phyloP scores from a whole-genome alignment of 2,113 vertebrate species.

The Chamaea fasciata region DNA sequence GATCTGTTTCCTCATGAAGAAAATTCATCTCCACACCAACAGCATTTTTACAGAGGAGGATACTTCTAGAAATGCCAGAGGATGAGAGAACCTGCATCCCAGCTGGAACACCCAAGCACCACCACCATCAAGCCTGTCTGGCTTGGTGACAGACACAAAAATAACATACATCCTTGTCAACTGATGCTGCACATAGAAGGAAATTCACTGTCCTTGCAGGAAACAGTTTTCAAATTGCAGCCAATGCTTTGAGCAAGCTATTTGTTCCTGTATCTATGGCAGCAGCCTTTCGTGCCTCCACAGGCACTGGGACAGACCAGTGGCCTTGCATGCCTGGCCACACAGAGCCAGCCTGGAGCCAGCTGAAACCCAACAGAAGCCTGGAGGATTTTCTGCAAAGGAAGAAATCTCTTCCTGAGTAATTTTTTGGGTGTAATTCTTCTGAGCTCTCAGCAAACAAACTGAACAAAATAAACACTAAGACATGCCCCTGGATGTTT shows the following conservation, averaged over 20 bases:
- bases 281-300: not conserved
- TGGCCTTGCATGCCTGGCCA: not conserved
- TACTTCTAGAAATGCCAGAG: not conserved
- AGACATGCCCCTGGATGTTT: not conserved
- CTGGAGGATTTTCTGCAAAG: not conserved
- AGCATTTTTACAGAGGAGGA: not conserved
- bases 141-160: not conserved
- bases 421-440: not conserved
- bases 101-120: not conserved
- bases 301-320: not conserved
- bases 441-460: not conserved
- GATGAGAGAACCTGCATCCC: rapidly evolving
- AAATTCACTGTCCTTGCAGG: not conserved
- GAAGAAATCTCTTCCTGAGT: not conserved
- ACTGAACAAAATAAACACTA: not conserved
- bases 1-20: not conserved
- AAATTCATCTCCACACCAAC: not conserved
- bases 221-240: not conserved
- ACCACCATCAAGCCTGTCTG: not conserved
- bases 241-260: not conserved
- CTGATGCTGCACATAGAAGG: not conserved
- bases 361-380: not conserved
- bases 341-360: not conserved
- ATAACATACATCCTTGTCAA: not conserved
- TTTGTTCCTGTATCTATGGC: not conserved